Evolutionary conservation across 2,797 vertebrate species (phyloP).

Genomic region (Girardinus metallicus): DNA sequence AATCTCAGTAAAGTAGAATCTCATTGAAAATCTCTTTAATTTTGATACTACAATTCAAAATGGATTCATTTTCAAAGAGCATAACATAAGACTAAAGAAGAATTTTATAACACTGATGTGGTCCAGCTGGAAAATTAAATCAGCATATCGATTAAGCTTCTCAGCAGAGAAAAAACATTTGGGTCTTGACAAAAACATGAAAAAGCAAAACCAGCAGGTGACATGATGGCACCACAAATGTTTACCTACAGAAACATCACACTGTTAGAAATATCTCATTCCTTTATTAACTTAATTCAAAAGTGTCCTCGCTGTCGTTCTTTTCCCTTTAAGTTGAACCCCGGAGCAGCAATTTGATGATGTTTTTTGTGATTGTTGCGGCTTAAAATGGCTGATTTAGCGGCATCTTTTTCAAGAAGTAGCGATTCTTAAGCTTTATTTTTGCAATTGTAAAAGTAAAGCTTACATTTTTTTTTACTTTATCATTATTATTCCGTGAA

Average conservation of each 20-base stretch:
- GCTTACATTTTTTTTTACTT: too few species aligned
- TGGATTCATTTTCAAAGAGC: neutral
- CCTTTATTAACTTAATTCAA: neutral
- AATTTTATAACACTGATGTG: neutral
- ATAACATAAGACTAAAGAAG: neutral
- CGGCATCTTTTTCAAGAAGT: too few species aligned
- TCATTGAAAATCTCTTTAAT: neutral
- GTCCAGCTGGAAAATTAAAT: neutral
- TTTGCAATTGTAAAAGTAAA: too few species aligned
- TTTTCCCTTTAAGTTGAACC: neutral
- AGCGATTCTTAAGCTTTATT: too few species aligned
- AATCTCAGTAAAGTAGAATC: neutral
- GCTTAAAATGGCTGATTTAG: too few species aligned
- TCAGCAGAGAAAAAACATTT: neutral
- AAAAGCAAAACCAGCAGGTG: neutral
- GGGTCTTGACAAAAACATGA: neutral
- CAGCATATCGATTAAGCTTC: neutral
- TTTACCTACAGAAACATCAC: neutral
- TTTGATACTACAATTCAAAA: neutral
- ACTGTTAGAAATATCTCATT: neutral
- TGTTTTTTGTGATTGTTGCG: too few species aligned
- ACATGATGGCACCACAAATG: neutral
- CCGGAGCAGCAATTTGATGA: neutral
- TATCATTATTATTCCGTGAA: too few species aligned
- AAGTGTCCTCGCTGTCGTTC: neutral